Evolutionary conservation across 2,113 vertebrate genomes (phyloP).

Genomic region (Orthonyx spaldingii): DNA sequence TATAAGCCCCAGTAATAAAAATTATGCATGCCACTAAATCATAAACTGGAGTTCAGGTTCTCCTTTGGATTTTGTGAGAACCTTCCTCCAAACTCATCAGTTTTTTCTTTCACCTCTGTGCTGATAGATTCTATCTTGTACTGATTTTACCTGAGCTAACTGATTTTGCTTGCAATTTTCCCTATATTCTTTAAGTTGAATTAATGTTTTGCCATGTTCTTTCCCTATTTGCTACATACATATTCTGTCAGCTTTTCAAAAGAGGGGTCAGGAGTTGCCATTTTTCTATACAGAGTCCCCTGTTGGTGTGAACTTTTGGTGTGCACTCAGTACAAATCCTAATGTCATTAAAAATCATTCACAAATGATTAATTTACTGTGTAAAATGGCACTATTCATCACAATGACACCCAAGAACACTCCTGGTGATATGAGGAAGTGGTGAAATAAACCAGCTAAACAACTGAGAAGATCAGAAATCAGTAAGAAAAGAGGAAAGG

Average conservation of each 20-base stretch:
- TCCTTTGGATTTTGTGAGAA: not conserved
- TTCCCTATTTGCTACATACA: not conserved
- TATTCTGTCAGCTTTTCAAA: not conserved
- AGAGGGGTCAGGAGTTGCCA: not conserved
- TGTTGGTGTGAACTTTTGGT: not conserved
- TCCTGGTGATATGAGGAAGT: not conserved
- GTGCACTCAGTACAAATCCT: not conserved
- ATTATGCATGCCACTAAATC: not conserved
- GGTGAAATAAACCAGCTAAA: not conserved
- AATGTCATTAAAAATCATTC: not conserved
- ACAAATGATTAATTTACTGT: not conserved
- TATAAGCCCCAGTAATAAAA: not conserved
- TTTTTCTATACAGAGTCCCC: not conserved
- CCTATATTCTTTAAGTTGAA: not conserved
- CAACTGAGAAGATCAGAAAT: not conserved
- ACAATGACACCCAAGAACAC: not conserved
- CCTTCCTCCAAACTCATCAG: not conserved
- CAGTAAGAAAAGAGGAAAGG: too few relatives aligned
- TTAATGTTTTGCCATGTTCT: not conserved
- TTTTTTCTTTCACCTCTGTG: not conserved
- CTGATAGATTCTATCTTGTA: not conserved
- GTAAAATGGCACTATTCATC: conserved; percentile 7
- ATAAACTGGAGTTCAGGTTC: not conserved
- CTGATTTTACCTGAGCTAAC: not conserved
- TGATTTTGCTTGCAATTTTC: not conserved